Base-by-base conservation (phyloP, 2,888 invertebrate genomes). In the Trichogramma evanescens region DNA sequence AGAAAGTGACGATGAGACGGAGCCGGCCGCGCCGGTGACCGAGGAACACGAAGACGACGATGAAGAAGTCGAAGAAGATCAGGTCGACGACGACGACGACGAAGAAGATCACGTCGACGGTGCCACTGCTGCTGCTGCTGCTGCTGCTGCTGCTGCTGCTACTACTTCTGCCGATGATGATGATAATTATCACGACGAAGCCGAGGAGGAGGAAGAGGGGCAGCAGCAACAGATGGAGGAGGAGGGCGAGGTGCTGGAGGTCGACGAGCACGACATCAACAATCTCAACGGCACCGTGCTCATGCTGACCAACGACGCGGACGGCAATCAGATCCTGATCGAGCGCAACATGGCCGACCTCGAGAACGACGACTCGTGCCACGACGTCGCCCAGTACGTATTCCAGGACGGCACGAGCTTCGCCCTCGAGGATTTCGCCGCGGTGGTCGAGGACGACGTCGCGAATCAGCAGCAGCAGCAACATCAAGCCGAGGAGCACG, bases 241-340 rank as follows among this genome's bases (percentile, higher is more conserved):
- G 58, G 61, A 42, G 53, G 26, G 26, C 26, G 65, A 69, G 10
- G 66, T 65, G 46, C 66, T 70, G 46, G 69, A 71, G 46, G 69
- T 68, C 4, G 71, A 70, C 9, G 69, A 67, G 26, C 64, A 64
- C 38, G 66, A 67, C 10, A 66, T 74, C 45, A 73, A 74, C 55
- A 70, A 72, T 65, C 64, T 77, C 10, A 72, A 75, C 45, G 75
- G 75, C n/a, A 73, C 77, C n/a, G 76, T 77, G 9, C 64, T 77
- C 10, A 75, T 77, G 74, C 72, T 77, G 4, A 67, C 75, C 2
- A 75, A 75, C 45, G 75, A 75, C 38, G 66, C 71, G 1, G 76
- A 77, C 8, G 77, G 75, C 13, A 76, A 77, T 71, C 74, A 75
- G 54, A 77, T 77, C 60, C 68, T 77, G 43, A 75, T 77, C 52